Evolutionary conservation across 2,797 vertebrate species (phyloP), one percentile per base, ranked within the genome.

Genomic region (Columba guinea): DNA sequence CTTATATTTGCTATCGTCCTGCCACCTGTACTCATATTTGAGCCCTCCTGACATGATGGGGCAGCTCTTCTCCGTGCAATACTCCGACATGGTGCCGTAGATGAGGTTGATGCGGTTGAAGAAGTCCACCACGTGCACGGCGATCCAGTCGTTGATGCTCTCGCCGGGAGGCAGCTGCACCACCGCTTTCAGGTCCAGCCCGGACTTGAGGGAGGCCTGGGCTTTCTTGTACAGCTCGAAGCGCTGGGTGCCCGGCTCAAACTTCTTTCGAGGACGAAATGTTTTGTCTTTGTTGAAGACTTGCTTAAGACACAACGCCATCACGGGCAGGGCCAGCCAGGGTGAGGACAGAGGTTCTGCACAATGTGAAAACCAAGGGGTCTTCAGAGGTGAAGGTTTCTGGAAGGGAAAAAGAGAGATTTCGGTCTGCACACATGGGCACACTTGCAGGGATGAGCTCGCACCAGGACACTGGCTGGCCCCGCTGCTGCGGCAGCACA

Each of bases 271-370:
- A 1, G 99, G 99, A 58, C 99, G 98, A 95, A 99, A 99, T 0
- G 99, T 99, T 98, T 99, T 99, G 98, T 99, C 99, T 97, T 99
- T 99, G 97, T 99, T 99, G 95, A 99, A 99, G 89, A 99, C 99
- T 97, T 99, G 99, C 94, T 99, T 99, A 59, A 99, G 98, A 97
- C 99, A 99, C 97, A 99, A 92, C 3, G 99, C 99, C 99, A 99
- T 99, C 20, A 26, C 4, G 27, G 67, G 85, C 56, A 65, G 35
- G 62, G 75, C 35, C 1, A 2, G 93, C 91, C 94, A 93, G 86
- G 56, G 27, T 62, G 67, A 78, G 44, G 65, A 35, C 74, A 87
- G 84, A 46, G 41, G 71, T 73, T 79, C 6, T 6, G 69, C 10
- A 4, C 78, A 37, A 17, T 0, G 58, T 37, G 69, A 89, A 93